Base-by-base conservation (phyloP, 2,888 invertebrate species). In the Diabrotica balteata region DNA sequence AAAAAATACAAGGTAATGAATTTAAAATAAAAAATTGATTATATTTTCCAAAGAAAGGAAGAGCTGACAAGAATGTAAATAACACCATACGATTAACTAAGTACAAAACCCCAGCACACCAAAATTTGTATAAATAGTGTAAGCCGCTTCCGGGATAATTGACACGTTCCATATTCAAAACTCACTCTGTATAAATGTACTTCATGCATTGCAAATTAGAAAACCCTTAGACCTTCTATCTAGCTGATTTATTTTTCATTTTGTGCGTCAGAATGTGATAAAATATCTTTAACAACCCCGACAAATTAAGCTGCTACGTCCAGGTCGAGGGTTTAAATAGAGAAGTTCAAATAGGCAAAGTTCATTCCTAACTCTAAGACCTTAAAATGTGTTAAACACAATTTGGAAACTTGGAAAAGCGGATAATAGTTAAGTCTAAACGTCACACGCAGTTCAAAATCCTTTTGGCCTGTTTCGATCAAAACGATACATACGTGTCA, bases 301-400 rank as follows among this genome's bases (percentile, higher is more conserved):
- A 32, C 32, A 32, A 32, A 32, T 32, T 32, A 32, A 32, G 32
- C 32, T 4, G 32, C 32, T 32, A 1, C 32, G 32, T 32, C 32
- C 32, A 32, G 32, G 32, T 32, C 32, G 32, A 32, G 32, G 32
- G 32, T 32, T 32, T 32, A 32, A 32, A 32, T 32, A 32, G 32
- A 32, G 32, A 32, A 32, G 32, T 32, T 32, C 32, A 32, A 32
- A 32, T 32, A 32, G 32, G 32, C 32, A 32, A 32, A 32, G 32
- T 32, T 32, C 32, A 32, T 32, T 32, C 32, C 32, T 32, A 32
- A 32, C 32, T 32, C 32, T 32, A 32, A 32, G 32, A 32, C 32
- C 51, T 51, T 51, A 51, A 51, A 51, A 51, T 51, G 51, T 50
- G 50, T 50, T 50, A 50, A 51, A 51, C 51, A 50, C 50, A 50